Percentiles rank a stretch among this genome's conserved stretches.
Conservation (phyloP, 1,140 invertebrate genomes). For the Melipona quadrifasciata region DNA sequence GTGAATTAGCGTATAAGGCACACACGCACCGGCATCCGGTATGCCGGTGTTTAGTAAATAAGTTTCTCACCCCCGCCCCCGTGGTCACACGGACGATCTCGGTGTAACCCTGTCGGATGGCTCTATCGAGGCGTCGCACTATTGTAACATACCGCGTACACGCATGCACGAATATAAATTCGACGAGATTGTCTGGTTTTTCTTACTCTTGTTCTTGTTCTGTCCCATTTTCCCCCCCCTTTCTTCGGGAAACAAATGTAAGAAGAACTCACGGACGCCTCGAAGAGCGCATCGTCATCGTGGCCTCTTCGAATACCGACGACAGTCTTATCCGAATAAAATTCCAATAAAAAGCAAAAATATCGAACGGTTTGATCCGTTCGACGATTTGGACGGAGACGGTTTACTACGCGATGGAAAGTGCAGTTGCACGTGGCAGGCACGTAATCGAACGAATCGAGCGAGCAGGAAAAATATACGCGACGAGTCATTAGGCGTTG, state of each 20-base stretch:
- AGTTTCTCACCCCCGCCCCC: conserved; percentile 4
- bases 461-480: conserved; percentile 22
- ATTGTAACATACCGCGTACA: not conserved
- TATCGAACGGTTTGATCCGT: not conserved
- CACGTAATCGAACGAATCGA: conserved; percentile 24
- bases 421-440: conserved; percentile 25
- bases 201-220: no score
- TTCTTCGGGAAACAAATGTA: not conserved
- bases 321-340: not conserved
- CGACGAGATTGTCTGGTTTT: not conserved
- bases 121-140: not conserved
- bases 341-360: not conserved
- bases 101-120: not conserved
- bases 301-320: not conserved
- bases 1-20: conserved; percentile 54
- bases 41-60: conserved; percentile 49
- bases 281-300: not conserved
- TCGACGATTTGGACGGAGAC: not conserved
- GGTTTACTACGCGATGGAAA: conserved; percentile 20
- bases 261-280: not conserved
- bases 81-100: conserved; percentile 51
- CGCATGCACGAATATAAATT: not conserved
- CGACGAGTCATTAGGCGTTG: conserved; percentile 3
- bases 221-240: not conserved
- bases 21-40: conserved; percentile 22